Evolutionary conservation across 2,113 vertebrate genomes (phyloP).

Genomic region (Alectura lathami): DNA sequence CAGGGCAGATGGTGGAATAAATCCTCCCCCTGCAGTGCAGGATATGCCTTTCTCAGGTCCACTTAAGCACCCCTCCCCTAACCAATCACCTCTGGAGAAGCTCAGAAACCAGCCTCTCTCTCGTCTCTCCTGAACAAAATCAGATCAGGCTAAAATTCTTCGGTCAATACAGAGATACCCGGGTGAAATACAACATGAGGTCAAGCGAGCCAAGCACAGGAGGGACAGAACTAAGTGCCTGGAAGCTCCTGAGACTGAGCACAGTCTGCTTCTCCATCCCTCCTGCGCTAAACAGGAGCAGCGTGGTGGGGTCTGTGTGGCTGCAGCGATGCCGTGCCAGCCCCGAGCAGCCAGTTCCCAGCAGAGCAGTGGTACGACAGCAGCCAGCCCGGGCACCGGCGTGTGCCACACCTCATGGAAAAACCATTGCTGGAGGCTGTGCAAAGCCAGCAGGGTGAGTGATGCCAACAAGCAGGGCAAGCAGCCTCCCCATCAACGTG

Average conservation of each 20-base stretch:
- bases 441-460: not conserved
- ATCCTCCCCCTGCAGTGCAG: not conserved
- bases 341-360: not conserved
- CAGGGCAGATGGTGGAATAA: constrained; percentile 16
- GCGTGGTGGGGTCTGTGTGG: not conserved
- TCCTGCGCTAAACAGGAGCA: no score
- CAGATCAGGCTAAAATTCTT: not conserved
- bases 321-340: not conserved
- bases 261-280: not conserved
- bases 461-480: not conserved
- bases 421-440: not conserved
- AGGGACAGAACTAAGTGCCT: not conserved
- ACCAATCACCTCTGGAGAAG: not conserved
- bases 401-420: not conserved
- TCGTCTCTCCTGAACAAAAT: not conserved
- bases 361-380: not conserved
- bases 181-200: not conserved
- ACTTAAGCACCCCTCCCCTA: not conserved
- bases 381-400: not conserved
- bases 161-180: not conserved
- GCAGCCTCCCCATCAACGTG: constrained; percentile 42
- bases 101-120: constrained; percentile 21
- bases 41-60: not conserved
- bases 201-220: not conserved
- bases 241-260: not conserved